These are phyloP conservation scores for Leptinotarsa lineolata DNA, from an alignment of 1,140 invertebrate genomes.

Conservation along the genomic window DNA sequence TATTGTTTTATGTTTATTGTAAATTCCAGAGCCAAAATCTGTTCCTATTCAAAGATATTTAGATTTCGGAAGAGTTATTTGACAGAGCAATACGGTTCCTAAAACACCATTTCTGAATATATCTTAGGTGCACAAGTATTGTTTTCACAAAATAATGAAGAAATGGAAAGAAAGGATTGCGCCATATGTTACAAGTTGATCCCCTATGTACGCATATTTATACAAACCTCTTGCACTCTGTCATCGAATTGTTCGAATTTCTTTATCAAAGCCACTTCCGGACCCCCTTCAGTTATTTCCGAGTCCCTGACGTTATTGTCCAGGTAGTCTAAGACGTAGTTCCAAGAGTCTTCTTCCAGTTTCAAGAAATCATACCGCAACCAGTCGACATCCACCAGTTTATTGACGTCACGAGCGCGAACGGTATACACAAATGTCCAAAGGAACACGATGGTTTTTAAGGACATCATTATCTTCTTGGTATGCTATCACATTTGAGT, in stretches of 20 bases:
- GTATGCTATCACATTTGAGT: neutral
- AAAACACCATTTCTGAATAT: no score
- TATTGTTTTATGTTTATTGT: no score
- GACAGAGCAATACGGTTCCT: no score
- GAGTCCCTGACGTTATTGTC: slow-evolving; percentile 54
- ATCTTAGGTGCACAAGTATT: no score
- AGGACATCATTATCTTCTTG: neutral
- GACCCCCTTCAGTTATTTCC: slow-evolving; percentile 35
- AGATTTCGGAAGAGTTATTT: no score
- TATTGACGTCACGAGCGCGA: slow-evolving; percentile 12
- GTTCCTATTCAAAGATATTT: no score
- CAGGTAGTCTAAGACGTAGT: slow-evolving; percentile 52
- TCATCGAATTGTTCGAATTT: slow-evolving; percentile 62
- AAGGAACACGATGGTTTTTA: neutral
- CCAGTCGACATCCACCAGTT: slow-evolving; percentile 58
- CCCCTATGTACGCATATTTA: neutral
- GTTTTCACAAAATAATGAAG: neutral
- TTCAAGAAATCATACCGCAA: slow-evolving; percentile 62
- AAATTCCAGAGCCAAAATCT: no score
- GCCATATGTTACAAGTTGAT: neutral
- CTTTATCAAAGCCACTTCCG: slow-evolving; percentile 60
- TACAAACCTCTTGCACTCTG: slow-evolving; percentile 39
- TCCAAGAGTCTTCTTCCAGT: slow-evolving; percentile 60
- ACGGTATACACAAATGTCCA: neutral
- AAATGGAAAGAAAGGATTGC: neutral